Evolutionary conservation across 2,113 vertebrate species (phyloP), one percentile per base, ranked within the genome.

Genomic region (Atlantisia rogersi): DNA sequence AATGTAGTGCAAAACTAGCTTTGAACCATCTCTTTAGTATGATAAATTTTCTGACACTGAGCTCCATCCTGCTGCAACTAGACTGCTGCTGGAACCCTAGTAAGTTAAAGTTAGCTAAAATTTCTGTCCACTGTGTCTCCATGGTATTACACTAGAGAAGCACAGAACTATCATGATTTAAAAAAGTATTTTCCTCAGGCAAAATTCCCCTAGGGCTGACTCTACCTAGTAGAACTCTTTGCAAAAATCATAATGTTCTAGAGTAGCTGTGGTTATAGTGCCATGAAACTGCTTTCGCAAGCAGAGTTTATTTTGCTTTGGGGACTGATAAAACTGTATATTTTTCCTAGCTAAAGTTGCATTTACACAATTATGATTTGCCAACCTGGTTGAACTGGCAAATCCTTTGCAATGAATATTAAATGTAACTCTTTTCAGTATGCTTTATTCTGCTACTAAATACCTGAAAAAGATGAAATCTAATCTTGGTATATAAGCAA

Each of bases 241-340:
- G 10, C 59, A 39, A 86, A 73, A 92, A 58, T 58, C 37, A 7
- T 52, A 60, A 11, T n/a, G 25, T 52, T 32, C 31, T 56, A 17
- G 12, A 60, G 5, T 39, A 92, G 53, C 75, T 52, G 28, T 40
- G 32, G 46, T 78, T 87, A n/a, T 15, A 58, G 7, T 68, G 79
- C 62, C 75, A 42, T 76, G 35, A 71, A 85, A 56, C 22, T 88
- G 32, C 48, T 90, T 95, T 94, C 35, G 32, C 39, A 53, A 88
- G 24, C 58, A 59, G 9, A 63, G 52, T 44, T 75, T 75, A 32
- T 79, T 75, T 89, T 59, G 52, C 42, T 7, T 63, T n/a, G 2
- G 15, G 25, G 9, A 64, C 35, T 15, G 26, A 37, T 39, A 37
- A 85, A 76, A 12, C 50, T 32, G 7, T 22, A 32, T 8, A 25